Base-by-base conservation (phyloP, 2,797 vertebrate genomes). In the Selene dorsalis region DNA sequence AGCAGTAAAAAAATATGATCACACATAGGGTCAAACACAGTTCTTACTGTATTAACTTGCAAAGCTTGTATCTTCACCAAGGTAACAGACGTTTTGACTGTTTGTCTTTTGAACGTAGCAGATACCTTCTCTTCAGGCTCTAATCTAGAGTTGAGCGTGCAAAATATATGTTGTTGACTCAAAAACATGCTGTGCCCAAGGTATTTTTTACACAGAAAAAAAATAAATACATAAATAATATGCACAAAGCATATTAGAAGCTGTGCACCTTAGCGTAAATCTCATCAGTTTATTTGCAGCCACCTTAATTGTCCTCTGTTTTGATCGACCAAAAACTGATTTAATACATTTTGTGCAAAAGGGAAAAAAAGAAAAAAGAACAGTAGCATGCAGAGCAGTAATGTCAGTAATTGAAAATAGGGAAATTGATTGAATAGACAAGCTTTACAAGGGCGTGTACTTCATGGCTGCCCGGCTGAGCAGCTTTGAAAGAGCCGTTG, bases 351-450 rank as follows among this genome's bases (percentile, higher is more conserved):
- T 56, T 59, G 30, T 83, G 71, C 66, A 60, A 59, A 69, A 72
- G 32, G 1, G 32, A 8, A 8, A 35, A 75, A 77, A 65, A 4
- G 7, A 56, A 50, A 65, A 53, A 66, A 75, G 75, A 72, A 59
- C 76, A 73, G 76, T 65, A 35, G 48, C 82, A 70, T 61, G 52
- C 75, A 67, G 48, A 81, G 68, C 75, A 67, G 62, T 86, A 89
- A 89, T 83, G 90, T 84, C 57, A 73, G 90, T 91, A 92, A 93
- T 87, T 93, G 90, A 91, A 92, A 92, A 92, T 84, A 50, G 82
- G 77, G 70, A 87, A 89, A 94, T 91, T 93, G 92, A 94, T 93
- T 93, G 87, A 91, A 91, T 77, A 87, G 92, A 93, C 86, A 83
- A 88, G 86, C 84, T 79, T 90, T 87, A 92, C 84, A 91, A 66